A percentile compares a stretch with the other conserved stretches of the same genome.
Conservation (phyloP, 2,113 vertebrate species). For the Eptesicus fuscus region DNA sequence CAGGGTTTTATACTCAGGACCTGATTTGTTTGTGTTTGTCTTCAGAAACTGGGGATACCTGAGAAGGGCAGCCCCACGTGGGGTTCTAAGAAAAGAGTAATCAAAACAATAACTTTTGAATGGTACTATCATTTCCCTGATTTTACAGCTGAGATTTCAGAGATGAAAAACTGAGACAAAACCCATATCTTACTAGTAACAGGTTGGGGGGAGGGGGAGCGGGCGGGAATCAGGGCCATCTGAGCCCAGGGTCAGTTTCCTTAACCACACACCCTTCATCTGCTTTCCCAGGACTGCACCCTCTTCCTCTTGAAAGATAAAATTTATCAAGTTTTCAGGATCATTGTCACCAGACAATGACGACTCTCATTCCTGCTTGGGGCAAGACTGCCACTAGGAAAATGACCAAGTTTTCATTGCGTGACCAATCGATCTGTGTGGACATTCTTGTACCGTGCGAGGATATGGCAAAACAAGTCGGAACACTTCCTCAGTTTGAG, state of each 20-base stretch:
- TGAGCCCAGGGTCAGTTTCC: neutral
- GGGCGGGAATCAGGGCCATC: neutral
- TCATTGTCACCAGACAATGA: neutral
- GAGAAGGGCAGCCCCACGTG: neutral
- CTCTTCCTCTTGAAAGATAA: neutral
- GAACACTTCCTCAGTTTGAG: neutral
- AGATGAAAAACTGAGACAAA: neutral
- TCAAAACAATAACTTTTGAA: neutral
- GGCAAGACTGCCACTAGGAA: neutral
- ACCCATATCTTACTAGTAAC: neutral
- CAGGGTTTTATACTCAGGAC: neutral
- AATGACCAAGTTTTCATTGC: neutral
- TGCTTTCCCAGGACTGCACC: neutral
- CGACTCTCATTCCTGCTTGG: neutral
- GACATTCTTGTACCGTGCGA: neutral
- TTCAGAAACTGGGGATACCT: neutral
- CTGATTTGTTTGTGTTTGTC: neutral
- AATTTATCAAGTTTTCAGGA: neutral
- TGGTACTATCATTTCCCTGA: neutral
- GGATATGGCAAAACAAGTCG: neutral
- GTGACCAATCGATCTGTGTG: neutral
- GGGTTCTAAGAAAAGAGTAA: neutral
- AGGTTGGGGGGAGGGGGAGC: neutral
- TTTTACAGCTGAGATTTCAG: neutral
- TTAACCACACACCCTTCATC: neutral